Evolutionary conservation across 23 tunicate species (phyloP).

Genomic region (Halocynthia roretzi): DNA sequence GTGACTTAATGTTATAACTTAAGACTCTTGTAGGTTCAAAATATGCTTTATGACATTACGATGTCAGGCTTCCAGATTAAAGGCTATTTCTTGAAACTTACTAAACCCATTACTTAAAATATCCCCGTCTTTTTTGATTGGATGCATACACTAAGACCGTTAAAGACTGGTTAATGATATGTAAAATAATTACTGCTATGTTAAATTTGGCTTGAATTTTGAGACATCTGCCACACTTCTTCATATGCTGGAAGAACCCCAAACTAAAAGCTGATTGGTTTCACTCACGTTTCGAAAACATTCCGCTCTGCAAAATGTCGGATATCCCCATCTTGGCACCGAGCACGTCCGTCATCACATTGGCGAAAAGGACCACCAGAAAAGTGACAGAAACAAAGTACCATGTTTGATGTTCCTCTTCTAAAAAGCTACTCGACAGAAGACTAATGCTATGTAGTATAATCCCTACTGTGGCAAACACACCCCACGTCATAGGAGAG

Average conservation of each 20-base stretch:
- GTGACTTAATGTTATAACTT: too few relatives aligned
- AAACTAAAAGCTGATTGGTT: not conserved
- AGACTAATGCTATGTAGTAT: conserved; percentile 37
- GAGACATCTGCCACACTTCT: not conserved
- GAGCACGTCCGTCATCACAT: conserved; percentile 29
- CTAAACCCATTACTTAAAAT: too few relatives aligned
- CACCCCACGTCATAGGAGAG: conserved; percentile 25
- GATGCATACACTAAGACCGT: too few relatives aligned
- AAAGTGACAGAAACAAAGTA: conserved; percentile 46
- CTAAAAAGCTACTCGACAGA: conserved; percentile 76
- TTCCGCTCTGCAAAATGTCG: conserved; percentile 14
- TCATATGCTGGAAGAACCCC: not conserved
- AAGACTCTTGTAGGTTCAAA: too few relatives aligned
- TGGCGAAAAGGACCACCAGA: conserved; percentile 18
- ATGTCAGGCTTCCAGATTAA: too few relatives aligned
- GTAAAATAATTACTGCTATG: too few relatives aligned
- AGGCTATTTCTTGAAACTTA: too few relatives aligned
- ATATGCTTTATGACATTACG: too few relatives aligned
- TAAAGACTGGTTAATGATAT: too few relatives aligned
- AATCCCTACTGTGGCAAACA: conserved; percentile 34
- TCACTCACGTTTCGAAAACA: conserved; percentile 15
- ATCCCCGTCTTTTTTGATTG: too few relatives aligned
- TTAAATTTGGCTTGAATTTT: too few relatives aligned
- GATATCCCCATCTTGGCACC: conserved; percentile 17
- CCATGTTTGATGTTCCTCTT: conserved; percentile 96